These are phyloP conservation scores for Hyperoplus immaculatus DNA, from an alignment of 2,797 vertebrate genomes.

Conservation along the genomic window DNA sequence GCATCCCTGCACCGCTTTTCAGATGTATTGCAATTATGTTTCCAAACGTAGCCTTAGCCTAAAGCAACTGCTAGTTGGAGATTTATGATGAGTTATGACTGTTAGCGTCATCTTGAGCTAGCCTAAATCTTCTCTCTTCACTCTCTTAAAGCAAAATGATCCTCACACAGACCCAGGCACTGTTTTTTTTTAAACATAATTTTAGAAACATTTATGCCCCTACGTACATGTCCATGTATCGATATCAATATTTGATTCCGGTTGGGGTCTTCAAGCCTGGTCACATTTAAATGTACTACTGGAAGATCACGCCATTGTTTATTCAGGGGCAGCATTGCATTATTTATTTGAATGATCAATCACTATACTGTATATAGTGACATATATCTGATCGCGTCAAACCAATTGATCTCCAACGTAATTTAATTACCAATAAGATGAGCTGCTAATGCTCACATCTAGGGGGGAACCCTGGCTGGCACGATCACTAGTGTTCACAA, in stretches of 20 bases:
- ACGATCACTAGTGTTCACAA: background rate
- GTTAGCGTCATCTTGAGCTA: slow-evolving; percentile 1
- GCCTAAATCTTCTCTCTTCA: slow-evolving; percentile 1
- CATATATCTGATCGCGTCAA: background rate
- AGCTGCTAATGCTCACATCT: background rate
- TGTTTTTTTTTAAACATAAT: background rate
- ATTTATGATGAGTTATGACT: slow-evolving; percentile 11
- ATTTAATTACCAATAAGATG: background rate
- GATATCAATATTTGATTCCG: slow-evolving; percentile 13
- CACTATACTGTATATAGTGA: background rate
- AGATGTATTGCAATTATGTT: background rate
- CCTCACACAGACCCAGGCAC: background rate
- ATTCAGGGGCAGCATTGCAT: background rate
- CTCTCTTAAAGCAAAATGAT: background rate
- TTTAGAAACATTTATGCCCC: too few relatives aligned
- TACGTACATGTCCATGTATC: too few relatives aligned
- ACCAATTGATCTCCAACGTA: background rate
- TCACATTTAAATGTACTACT: slow-evolving; percentile 3
- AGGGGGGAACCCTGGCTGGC: background rate
- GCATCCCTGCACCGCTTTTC: background rate
- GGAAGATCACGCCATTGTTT: background rate
- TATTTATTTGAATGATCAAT: background rate
- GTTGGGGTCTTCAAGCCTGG: background rate
- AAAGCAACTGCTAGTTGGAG: slow-evolving; percentile 5
- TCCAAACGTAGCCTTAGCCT: slow-evolving; percentile 16